Base-by-base conservation (phyloP, 2,113 vertebrate genomes). In the Machaerirhynchus nigripectus region DNA sequence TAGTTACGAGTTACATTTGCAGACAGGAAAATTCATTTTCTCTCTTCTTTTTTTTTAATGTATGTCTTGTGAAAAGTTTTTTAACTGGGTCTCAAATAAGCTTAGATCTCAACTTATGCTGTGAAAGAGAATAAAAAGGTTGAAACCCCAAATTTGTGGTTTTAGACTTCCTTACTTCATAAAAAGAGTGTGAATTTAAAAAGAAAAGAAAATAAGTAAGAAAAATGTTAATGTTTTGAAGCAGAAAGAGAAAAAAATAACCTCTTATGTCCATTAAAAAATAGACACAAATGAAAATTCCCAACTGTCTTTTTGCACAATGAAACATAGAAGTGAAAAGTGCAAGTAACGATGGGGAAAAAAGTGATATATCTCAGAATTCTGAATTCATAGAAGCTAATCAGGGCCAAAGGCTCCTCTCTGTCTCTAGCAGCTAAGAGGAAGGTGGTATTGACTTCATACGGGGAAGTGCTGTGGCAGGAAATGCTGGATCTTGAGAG, bases 281-380 rank as follows among this genome's bases (percentile, higher is more conserved):
- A 64, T 3, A 61, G 17, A 37, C 28, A 87, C 2, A 78, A 50
- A 77, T 37, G 2, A 67, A 80, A 70, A 84, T 59, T 70, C 24
- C 28, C 15, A 2, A 3, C 61, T 81, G 11, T 78, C 9, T 39
- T 81, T 74, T 89, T 75, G 30, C 33, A 44, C 0, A 1, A 65
- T 24, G 16, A 87, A 77, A 57, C 9, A 23, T 0, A 15, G 9
- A 95, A 65, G 8, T 33, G 9, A 90, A 93, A 77, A 73, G 13
- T 33, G 18, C 20, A 78, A 74, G 16, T 8, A 60, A 44, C 0
- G 0, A 60, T 11, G 3, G 19, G 24, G 73, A 15, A 3, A 23
- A 47, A 22, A 30, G 1, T 0, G 0, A 18, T 60, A 27, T 5
- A 13, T 10, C 37, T 56, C 49, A 56, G 57, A 75, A 78, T 71